These are phyloP conservation scores for Tinamus guttatus DNA, from an alignment of 2,113 vertebrate genomes.

Conservation along the genomic window DNA sequence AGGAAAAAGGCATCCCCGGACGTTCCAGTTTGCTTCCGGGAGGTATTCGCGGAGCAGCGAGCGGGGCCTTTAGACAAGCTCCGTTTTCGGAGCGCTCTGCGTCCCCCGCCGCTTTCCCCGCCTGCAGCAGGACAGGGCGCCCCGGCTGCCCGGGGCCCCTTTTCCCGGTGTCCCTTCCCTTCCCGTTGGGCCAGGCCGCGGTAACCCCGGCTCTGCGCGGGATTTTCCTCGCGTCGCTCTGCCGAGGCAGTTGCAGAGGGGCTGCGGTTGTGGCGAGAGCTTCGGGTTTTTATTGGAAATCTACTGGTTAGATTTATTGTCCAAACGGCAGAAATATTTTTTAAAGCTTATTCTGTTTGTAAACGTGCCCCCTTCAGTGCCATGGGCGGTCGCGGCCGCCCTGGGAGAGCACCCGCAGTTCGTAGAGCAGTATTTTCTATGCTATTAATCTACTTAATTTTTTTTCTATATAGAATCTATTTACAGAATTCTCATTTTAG, in stretches of 20 bases:
- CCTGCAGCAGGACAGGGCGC: no score
- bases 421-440: constrained; percentile 56
- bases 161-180: no score
- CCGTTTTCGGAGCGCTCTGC: rapidly evolving
- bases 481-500: constrained; percentile 59
- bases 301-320: constrained; percentile 76
- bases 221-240: not conserved
- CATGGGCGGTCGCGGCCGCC: not conserved
- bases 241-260: not conserved
- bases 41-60: rapidly evolving
- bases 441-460: constrained; percentile 29
- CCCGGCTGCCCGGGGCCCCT: no score
- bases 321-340: constrained; percentile 16
- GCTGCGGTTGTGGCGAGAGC: not conserved
- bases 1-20: not conserved
- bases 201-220: no score
- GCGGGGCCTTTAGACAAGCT: not conserved
- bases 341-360: constrained; percentile 64
- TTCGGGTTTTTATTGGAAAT: constrained; percentile 28
- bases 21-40: rapidly evolving
- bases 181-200: no score
- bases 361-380: not conserved
- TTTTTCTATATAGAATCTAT: constrained; percentile 74
- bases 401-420: not conserved
- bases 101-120: no score